Evolutionary conservation across 2,888 invertebrate species (phyloP), one percentile per base, ranked within the genome.

Genomic region (Peribatodes rhomboidaria): DNA sequence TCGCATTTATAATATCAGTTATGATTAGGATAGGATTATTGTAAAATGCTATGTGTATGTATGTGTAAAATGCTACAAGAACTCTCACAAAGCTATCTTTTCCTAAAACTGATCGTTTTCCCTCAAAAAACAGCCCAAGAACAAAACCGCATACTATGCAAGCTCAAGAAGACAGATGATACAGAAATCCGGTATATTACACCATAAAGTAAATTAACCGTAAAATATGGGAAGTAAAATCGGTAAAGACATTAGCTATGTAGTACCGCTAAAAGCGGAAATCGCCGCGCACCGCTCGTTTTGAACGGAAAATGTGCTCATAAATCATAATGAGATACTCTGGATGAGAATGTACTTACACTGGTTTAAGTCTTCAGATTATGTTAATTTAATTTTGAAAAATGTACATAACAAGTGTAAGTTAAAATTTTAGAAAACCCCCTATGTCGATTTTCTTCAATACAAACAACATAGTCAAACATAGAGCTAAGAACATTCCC

Each of bases 191-290:
- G 27, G 22, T 14, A 53, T 39, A 35, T 35, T 18, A 7, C 39
- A 22, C 61, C 47, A 54, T 56, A 8, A 44, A 62, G 61, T 69
- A 72, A 74, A 74, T 72, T 67, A 67, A 67, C 65, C 64, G 65
- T 70, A 54, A 74, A 72, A 72, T 70, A 58, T 61, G 65, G 67
- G 65, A 59, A 62, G 69, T 71, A 67, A 67, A 58, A 18, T 39
- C 27, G 41, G 37, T 13, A 14, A 37, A 13, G 13, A 9, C 56
- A 20, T 46, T 46, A 35, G 14, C 20, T 20, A n/a, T 22, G 11
- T 44, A 14, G 13, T 35, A 56, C 20, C 46, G 10, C 8, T 50
- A 20, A 11, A 20, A 11, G 35, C 13, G 20, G 18, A 20, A 20
- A 50, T 9, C 20, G 20, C 20, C 47, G 31, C 2, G 27, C 8